These are phyloP conservation scores for Ancistrus triradiatus DNA, from an alignment of 2,113 vertebrate species.

Conservation along the genomic window DNA sequence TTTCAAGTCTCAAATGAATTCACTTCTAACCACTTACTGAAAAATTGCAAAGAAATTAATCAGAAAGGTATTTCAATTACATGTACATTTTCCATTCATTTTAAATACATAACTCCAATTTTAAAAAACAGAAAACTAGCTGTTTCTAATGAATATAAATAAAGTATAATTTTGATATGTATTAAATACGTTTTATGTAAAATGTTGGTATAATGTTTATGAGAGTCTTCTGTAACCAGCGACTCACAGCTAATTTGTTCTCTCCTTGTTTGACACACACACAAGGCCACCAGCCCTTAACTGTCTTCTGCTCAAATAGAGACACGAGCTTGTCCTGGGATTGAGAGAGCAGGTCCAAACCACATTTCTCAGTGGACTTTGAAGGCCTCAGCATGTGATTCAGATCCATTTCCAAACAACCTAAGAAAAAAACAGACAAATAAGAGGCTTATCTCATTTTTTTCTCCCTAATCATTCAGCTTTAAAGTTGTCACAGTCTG, in stretches of 20 bases:
- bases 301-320: constrained; percentile 90
- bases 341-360: constrained; percentile 70
- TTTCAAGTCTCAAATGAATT: too few species aligned
- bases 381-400: constrained; percentile 87
- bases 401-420: constrained; percentile 87
- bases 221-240: too few species aligned
- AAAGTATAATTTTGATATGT: too few species aligned
- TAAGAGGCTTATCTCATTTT: neutral
- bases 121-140: too few species aligned
- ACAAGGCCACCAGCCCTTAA: constrained; percentile 97
- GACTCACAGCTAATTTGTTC: constrained; percentile 56
- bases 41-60: too few species aligned
- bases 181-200: too few species aligned
- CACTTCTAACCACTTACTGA: too few species aligned
- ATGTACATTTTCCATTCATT: too few species aligned
- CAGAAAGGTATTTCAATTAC: too few species aligned
- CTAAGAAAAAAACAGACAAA: constrained; percentile 54
- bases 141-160: too few species aligned
- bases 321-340: constrained; percentile 69
- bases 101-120: too few species aligned
- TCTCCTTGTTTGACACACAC: constrained; percentile 63
- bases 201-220: too few species aligned
- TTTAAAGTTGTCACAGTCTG: constrained; percentile 9
- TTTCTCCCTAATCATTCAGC: constrained; percentile 4
- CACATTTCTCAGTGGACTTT: constrained; percentile 85